Percentiles rank a stretch among this genome's conserved stretches.
phyloP scores from a whole-genome alignment of 2,113 vertebrate species.

The Cochlearius cochlearius region DNA sequence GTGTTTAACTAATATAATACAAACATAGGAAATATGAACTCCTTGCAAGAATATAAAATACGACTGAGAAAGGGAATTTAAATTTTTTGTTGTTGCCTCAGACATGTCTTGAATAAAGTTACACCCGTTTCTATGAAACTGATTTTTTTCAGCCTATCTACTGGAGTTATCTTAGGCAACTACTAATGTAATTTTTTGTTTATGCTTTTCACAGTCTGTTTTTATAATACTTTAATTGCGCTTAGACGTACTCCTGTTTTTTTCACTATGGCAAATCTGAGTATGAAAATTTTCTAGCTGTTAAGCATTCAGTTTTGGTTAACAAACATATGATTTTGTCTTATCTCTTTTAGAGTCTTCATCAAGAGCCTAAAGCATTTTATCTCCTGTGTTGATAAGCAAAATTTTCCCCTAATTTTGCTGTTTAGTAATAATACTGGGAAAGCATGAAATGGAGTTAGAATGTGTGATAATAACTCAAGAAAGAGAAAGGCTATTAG shows the following conservation, averaged over 20 bases:
- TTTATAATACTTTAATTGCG: not conserved
- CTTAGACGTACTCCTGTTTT: not conserved
- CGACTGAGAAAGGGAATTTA: not conserved
- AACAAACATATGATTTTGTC: not conserved
- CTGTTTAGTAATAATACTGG: not conserved
- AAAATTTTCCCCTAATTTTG: not conserved
- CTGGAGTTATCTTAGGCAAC: not conserved
- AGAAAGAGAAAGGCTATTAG: not conserved
- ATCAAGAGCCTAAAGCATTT: not conserved
- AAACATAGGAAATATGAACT: not conserved
- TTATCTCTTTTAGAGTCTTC: not conserved
- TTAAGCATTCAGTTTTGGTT: not conserved
- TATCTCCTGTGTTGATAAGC: not conserved
- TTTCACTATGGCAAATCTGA: not conserved
- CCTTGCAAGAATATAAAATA: not conserved
- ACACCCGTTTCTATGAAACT: not conserved
- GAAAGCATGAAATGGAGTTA: not conserved
- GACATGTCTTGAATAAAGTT: not conserved
- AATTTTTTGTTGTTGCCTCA: not conserved
- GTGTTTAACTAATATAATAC: not conserved
- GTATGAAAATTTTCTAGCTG: not conserved
- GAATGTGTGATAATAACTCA: accelerated
- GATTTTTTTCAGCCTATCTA: not conserved
- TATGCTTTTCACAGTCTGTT: not conserved
- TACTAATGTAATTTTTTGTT: not conserved